These are phyloP conservation scores for Neolamprologus multifasciatus DNA, from an alignment of 2,797 vertebrate genomes.

Conservation along the genomic window DNA sequence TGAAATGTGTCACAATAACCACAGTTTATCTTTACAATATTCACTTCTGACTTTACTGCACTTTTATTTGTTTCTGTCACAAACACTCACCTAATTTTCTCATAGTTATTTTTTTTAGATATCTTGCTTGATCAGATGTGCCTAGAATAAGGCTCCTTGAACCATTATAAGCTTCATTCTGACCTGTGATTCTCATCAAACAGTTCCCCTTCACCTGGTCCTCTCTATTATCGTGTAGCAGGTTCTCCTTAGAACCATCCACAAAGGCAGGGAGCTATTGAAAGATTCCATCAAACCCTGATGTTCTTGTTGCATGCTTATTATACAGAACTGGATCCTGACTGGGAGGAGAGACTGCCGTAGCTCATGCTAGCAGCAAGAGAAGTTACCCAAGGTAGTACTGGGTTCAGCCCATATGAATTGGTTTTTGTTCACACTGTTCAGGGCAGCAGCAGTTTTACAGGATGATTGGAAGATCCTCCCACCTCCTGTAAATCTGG, in stretches of 20 bases:
- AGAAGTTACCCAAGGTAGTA: background rate
- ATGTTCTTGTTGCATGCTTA: background rate
- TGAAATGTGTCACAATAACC: background rate
- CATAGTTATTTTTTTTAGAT: background rate
- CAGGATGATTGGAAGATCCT: background rate
- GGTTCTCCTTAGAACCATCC: background rate
- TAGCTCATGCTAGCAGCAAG: background rate
- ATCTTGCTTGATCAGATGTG: background rate
- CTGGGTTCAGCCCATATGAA: background rate
- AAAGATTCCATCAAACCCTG: background rate
- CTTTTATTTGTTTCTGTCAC: background rate
- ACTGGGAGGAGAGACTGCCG: fast-evolving
- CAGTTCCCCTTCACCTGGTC: background rate
- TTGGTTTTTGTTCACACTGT: background rate
- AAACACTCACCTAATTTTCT: background rate
- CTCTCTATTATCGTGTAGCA: background rate
- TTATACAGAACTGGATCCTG: background rate
- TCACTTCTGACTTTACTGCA: background rate
- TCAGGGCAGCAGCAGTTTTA: background rate
- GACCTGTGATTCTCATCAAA: background rate
- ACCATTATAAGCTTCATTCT: background rate
- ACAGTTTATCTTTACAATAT: background rate
- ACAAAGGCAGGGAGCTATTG: fast-evolving
- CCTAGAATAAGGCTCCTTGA: background rate
- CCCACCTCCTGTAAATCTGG: background rate